These are phyloP conservation scores for Buathra laborator DNA, from an alignment of 2,888 invertebrate genomes.

Conservation along the genomic window DNA sequence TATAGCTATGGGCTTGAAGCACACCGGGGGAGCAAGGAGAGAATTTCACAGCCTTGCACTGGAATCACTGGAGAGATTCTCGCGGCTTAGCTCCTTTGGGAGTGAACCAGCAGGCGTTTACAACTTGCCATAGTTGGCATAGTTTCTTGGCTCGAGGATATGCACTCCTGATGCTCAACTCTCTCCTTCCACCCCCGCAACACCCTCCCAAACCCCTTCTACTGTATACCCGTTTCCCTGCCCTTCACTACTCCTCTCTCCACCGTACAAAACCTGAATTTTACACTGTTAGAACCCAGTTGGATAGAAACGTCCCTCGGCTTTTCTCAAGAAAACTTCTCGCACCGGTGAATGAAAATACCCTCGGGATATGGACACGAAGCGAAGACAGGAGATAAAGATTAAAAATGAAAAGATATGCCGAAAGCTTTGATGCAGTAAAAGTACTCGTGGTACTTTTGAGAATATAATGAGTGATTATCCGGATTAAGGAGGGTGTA, in stretches of 20 bases:
- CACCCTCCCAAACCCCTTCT: not conserved
- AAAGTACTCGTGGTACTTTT: not conserved
- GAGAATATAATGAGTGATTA: slow-evolving; percentile 4
- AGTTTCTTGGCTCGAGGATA: slow-evolving; percentile 67
- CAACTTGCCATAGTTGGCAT: slow-evolving; percentile 71
- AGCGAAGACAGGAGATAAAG: not conserved
- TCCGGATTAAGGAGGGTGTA: not conserved
- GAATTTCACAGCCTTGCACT: slow-evolving; percentile 67
- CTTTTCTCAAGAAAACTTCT: slow-evolving; percentile 57
- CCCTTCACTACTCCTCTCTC: slow-evolving; percentile 12
- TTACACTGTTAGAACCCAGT: not conserved
- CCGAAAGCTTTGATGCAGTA: not conserved
- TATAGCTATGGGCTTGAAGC: slow-evolving; percentile 19
- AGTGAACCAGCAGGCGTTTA: slow-evolving; percentile 68
- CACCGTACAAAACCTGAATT: not conserved
- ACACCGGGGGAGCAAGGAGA: slow-evolving; percentile 34
- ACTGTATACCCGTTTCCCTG: slow-evolving; percentile 7
- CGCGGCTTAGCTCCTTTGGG: slow-evolving; percentile 65
- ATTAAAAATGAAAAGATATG: not conserved
- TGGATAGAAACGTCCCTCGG: slow-evolving; percentile 39
- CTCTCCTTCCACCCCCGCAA: not conserved
- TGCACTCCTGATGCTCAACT: slow-evolving; percentile 40
- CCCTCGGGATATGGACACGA: slow-evolving; percentile 18
- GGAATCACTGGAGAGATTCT: slow-evolving; percentile 71
- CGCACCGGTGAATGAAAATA: slow-evolving; percentile 57